Evolutionary conservation across 2,888 invertebrate species (phyloP), one percentile per base, ranked within the genome.

Genomic region (Clusia tigrina): DNA sequence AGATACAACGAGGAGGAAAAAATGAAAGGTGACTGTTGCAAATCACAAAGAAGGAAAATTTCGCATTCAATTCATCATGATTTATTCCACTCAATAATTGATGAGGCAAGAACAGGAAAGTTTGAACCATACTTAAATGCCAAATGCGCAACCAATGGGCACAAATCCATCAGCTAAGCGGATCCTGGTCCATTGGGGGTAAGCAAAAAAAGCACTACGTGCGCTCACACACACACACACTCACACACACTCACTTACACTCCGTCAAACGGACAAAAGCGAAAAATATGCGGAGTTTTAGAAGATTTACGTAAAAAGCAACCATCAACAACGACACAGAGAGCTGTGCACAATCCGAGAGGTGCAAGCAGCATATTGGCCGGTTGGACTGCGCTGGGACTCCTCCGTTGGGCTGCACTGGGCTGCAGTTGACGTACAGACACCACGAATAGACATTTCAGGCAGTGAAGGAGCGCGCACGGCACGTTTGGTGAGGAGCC

Each of bases 11-110:
- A 42, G n/a, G n/a, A 42, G n/a, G n/a, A 42, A 42, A 6, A 48
- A 48, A 18, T 22, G 5, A 48, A 48, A 48, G n/a, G n/a, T n/a
- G n/a, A n/a, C n/a, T n/a, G n/a, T n/a, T n/a, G n/a, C n/a, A n/a
- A n/a, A n/a, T n/a, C n/a, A n/a, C n/a, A n/a, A n/a, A n/a, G n/a
- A n/a, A 18, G 2, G 42, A 42, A 22, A 5, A 76, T 76, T 76
- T 76, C 76, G 76, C 76, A 76, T 78, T 72, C 78, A 76, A 78
- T 76, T 76, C 78, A 75, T 77, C 73, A 74, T 78, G 77, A 77
- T 77, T 77, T 77, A 77, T 78, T 77, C 63, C 63, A 66, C 63
- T 66, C 60, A 63, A 66, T 66, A 63, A 66, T 61, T 58, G 63
- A 66, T 58, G 63, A 54, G 57, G 59, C 58, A 2, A 57, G 46